Conservation (phyloP, 1,140 invertebrate species). For the Drosophila tristis region DNA sequence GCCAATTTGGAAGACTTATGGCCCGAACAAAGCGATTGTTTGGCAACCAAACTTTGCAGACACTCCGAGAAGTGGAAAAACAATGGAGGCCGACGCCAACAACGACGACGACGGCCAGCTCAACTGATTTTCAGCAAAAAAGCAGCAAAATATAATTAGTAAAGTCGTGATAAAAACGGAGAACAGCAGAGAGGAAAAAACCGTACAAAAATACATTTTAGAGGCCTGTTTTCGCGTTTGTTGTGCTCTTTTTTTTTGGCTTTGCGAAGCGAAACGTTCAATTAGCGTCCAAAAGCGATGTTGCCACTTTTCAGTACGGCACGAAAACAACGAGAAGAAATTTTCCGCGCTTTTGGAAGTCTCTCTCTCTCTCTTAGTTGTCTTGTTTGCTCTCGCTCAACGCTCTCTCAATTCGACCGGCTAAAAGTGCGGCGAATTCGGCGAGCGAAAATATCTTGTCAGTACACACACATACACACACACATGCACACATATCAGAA, state of each 20-base stretch:
- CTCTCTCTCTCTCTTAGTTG: constrained; percentile 12
- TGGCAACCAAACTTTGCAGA: constrained; percentile 65
- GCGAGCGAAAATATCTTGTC: constrained; percentile 52
- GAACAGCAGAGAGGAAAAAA: constrained; percentile 23
- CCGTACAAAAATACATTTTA: constrained; percentile 45
- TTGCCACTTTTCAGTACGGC: constrained; percentile 63
- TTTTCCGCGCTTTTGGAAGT: constrained; percentile 79
- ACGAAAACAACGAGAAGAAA: constrained; percentile 67
- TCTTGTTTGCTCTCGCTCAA: constrained; percentile 24
- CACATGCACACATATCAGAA: constrained; percentile 26
- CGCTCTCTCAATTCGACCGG: constrained; percentile 28
- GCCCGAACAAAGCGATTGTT: constrained; percentile 31
- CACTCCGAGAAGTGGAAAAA: constrained; percentile 34
- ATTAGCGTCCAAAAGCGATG: constrained; percentile 66
- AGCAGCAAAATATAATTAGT: constrained; percentile 66
- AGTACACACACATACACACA: constrained; percentile 33
- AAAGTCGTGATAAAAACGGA: constrained; percentile 55
- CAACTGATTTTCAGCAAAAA: constrained; percentile 22
- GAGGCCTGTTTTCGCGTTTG: constrained; percentile 66
- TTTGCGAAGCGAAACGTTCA: constrained; percentile 60
- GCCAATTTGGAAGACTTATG: constrained; percentile 46
- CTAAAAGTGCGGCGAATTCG: constrained; percentile 67
- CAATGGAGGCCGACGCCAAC: constrained; percentile 45
- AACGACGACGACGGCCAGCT: background rate
- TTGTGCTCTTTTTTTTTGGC: constrained; percentile 41